phyloP scores from a whole-genome alignment of 2,888 invertebrate genomes.

The Liposcelis brunnea region DNA sequence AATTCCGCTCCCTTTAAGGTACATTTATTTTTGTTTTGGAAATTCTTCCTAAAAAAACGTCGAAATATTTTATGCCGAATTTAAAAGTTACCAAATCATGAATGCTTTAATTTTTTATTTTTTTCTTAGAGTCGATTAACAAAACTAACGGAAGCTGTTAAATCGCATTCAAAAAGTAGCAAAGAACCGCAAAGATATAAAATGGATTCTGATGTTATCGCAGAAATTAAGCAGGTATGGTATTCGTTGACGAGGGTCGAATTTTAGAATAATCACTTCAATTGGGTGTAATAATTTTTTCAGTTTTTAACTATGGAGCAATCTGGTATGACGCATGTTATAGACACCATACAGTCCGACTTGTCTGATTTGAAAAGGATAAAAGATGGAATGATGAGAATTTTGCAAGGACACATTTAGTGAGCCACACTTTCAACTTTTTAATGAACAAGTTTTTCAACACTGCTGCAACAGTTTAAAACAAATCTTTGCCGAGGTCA shows the following conservation, averaged over 20 bases:
- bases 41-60: not conserved
- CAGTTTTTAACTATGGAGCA: constrained; percentile 76
- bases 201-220: constrained; percentile 44
- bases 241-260: too few species aligned
- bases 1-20: constrained; percentile 73
- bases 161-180: constrained; percentile 42
- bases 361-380: constrained; percentile 59
- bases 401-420: constrained; percentile 2
- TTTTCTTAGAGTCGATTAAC: constrained; percentile 60
- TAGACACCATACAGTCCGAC: constrained; percentile 68
- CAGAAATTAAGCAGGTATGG: constrained; percentile 40
- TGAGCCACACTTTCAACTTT: not conserved
- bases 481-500: too few species aligned
- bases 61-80: constrained; percentile 6
- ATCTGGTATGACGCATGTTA: constrained; percentile 69
- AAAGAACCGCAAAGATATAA: constrained; percentile 48
- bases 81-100: not conserved
- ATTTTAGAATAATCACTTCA: not conserved
- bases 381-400: constrained; percentile 8
- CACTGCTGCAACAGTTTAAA: too few species aligned
- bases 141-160: constrained; percentile 73
- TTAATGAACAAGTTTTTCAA: too few species aligned
- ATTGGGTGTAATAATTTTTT: constrained; percentile 17
- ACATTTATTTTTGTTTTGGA: constrained; percentile 20
- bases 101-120: not conserved